A percentile compares a stretch with the other conserved stretches of the same genome.
These are phyloP conservation scores for Gobio occitaniae DNA, from an alignment of 2,797 vertebrate species.

Conservation along the genomic window DNA sequence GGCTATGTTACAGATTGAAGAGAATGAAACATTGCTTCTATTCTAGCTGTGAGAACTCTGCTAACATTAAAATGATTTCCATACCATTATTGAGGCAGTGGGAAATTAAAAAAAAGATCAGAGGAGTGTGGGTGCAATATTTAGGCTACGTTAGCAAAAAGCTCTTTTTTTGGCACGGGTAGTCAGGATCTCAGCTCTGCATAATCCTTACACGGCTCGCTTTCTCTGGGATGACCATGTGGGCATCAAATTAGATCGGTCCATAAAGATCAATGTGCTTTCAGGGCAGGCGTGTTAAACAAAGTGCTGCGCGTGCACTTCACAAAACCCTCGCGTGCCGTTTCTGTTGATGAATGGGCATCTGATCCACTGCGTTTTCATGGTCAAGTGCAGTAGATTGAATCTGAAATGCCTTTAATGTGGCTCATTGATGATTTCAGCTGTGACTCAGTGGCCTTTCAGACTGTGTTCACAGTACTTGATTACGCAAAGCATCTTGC, in stretches of 20 bases:
- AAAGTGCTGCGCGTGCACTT: conserved; percentile 39
- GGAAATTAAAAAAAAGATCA: neutral
- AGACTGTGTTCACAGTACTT: neutral
- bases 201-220: neutral
- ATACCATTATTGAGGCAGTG: neutral
- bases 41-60: neutral
- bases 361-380: conserved; percentile 9
- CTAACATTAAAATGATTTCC: neutral
- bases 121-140: neutral
- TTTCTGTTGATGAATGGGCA: conserved; percentile 39
- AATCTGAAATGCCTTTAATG: conserved; percentile 9
- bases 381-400: conserved; percentile 21
- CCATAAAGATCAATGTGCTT: conserved; percentile 54
- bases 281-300: conserved; percentile 39
- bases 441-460: conserved; percentile 14
- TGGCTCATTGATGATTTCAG: conserved; percentile 16
- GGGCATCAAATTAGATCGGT: conserved; percentile 34
- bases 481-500: neutral
- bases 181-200: conserved; percentile 10
- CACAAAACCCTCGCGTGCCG: conserved; percentile 9
- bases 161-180: conserved; percentile 1
- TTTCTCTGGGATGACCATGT: conserved; percentile 14
- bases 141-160: neutral
- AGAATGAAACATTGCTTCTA: neutral
- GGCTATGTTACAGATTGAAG: neutral